Conservation (phyloP, 2,888 invertebrate species). For the Hypolimnas misippus region DNA sequence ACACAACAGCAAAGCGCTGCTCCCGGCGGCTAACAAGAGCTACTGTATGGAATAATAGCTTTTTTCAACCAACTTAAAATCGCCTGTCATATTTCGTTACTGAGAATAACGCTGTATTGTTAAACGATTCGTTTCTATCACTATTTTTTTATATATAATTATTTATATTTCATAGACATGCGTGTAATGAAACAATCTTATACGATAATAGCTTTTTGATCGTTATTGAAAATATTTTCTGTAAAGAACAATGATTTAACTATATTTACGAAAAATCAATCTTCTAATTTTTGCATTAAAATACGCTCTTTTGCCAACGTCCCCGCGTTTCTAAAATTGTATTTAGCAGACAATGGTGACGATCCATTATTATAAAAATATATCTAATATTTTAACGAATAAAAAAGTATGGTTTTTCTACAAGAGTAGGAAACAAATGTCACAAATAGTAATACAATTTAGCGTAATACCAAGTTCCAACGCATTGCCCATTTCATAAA, state of each 20-base stretch:
- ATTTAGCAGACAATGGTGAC: no score
- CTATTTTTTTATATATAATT: neutral
- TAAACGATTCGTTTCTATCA: slow-evolving; percentile 19
- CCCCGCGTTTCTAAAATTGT: no score
- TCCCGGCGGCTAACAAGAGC: slow-evolving; percentile 55
- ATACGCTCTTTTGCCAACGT: no score
- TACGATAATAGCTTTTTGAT: no score
- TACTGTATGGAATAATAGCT: slow-evolving; percentile 77
- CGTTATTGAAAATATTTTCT: no score
- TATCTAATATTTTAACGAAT: no score
- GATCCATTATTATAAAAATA: no score
- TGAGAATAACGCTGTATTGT: slow-evolving; percentile 22
- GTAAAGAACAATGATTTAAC: no score
- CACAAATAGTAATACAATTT: neutral
- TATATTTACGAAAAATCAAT: no score
- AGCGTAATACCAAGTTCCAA: neutral
- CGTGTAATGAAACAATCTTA: neutral
- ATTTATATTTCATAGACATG: neutral
- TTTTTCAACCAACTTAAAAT: slow-evolving; percentile 67
- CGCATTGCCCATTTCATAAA: neutral
- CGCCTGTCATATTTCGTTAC: slow-evolving; percentile 65
- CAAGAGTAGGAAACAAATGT: neutral
- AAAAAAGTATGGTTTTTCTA: no score
- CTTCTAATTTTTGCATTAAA: no score
- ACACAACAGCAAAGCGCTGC: slow-evolving; percentile 48